Percentiles rank a stretch among this genome's conserved stretches.
phyloP scores from a whole-genome alignment of 2,888 invertebrate species.

The Eutolmus rufibarbis region DNA sequence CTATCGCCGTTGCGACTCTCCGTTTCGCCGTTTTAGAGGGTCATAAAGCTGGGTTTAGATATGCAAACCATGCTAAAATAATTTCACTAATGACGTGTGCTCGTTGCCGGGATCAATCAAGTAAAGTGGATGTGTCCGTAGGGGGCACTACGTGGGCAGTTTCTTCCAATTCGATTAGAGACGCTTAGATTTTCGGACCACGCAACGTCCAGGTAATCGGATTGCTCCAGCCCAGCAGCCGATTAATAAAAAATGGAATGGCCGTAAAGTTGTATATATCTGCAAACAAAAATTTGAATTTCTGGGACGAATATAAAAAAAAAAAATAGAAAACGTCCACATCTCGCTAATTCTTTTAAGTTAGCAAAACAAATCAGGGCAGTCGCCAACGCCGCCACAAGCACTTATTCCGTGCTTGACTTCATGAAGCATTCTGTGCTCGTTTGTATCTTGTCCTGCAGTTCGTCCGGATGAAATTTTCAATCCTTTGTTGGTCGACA shows the following conservation, averaged over 20 bases:
- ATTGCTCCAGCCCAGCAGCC: background rate
- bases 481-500: slow-evolving; percentile 21
- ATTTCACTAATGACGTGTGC: background rate
- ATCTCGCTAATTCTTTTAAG: slow-evolving; percentile 1
- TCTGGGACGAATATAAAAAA: background rate
- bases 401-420: slow-evolving; percentile 15
- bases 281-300: background rate
- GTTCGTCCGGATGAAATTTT: slow-evolving; percentile 20
- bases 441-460: slow-evolving; percentile 19
- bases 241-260: background rate
- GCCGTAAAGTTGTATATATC: background rate
- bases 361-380: background rate
- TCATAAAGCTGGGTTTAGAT: background rate
- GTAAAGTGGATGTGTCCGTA: background rate
- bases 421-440: slow-evolving; percentile 18
- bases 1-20: background rate
- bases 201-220: background rate
- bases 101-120: background rate
- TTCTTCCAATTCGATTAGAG: background rate
- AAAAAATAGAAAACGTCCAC: background rate
- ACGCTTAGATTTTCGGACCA: background rate
- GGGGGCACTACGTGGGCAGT: background rate
- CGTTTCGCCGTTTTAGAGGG: background rate
- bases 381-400: background rate
- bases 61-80: background rate